These are phyloP conservation scores for Crambe crambe DNA, from an alignment of 37 sponge, comb jelly and placozoan species.

Conservation along the genomic window DNA sequence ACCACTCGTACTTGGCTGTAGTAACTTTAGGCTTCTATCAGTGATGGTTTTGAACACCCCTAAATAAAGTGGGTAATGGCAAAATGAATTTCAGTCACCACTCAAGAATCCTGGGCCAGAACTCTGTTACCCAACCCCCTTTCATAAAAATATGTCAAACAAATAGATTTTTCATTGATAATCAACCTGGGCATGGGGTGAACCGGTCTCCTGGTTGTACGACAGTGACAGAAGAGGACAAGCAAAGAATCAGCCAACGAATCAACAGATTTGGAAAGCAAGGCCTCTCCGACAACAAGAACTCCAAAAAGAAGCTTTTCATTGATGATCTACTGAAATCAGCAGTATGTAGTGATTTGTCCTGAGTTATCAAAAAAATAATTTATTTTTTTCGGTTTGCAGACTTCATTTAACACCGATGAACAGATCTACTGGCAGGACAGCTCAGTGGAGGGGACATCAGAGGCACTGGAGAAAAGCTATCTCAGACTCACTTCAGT, in stretches of 20 bases:
- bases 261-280: slow-evolving; percentile 52
- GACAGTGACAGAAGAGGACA: slow-evolving; percentile 29
- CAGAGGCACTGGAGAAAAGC: slow-evolving; percentile 83
- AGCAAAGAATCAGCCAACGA: slow-evolving; percentile 47
- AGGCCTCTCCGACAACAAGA: slow-evolving; percentile 14
- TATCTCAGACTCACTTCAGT: slow-evolving; percentile 98
- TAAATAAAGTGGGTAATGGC: too few relatives aligned
- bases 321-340: slow-evolving; percentile 55
- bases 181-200: slow-evolving; percentile 2
- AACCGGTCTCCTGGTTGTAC: neutral
- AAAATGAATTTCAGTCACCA: too few relatives aligned
- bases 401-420: slow-evolving; percentile 44
- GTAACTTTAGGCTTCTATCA: too few relatives aligned
- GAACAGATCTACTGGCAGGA: slow-evolving; percentile 54
- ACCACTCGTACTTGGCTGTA: too few relatives aligned
- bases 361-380: neutral
- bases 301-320: slow-evolving; percentile 55
- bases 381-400: neutral
- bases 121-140: too few relatives aligned
- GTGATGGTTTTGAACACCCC: too few relatives aligned
- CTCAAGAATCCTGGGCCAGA: too few relatives aligned
- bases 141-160: too few relatives aligned
- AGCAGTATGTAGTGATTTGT: slow-evolving; percentile 23
- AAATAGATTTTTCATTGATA: slow-evolving; percentile 44
- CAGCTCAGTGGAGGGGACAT: slow-evolving; percentile 81